Evolutionary conservation across 1,140 invertebrate species (phyloP).

Genomic region (Drosophila kurseongensis): DNA sequence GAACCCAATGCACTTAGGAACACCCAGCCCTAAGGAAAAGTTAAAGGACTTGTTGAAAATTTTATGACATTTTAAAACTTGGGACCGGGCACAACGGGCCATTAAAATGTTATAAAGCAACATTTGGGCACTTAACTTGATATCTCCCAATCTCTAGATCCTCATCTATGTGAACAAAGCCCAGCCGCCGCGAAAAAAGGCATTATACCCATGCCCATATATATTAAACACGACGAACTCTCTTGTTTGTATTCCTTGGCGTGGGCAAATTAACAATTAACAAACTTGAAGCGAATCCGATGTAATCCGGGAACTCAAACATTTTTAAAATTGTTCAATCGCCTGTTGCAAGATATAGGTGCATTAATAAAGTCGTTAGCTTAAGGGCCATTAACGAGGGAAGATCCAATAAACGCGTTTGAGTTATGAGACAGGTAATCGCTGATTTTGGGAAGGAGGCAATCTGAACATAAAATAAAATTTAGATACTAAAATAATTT

Average conservation of each 20-base stretch:
- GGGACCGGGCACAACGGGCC: conserved; percentile 43
- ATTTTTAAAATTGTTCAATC: conserved; percentile 57
- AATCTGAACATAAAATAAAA: background rate
- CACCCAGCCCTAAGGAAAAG: conserved; percentile 44
- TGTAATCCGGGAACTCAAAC: conserved; percentile 21
- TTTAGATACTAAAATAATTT: background rate
- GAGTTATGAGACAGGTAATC: conserved; percentile 39
- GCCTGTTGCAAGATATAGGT: conserved; percentile 17
- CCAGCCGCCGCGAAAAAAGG: conserved; percentile 22
- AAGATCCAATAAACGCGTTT: conserved; percentile 31
- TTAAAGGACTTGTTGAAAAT: conserved; percentile 83
- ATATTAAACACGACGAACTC: conserved; percentile 38
- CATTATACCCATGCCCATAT: conserved; percentile 46
- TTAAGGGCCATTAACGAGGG: conserved; percentile 18
- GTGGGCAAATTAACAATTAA: conserved; percentile 70
- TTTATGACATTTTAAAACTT: conserved; percentile 81
- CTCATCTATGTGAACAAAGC: conserved; percentile 57
- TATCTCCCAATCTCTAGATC: conserved; percentile 72
- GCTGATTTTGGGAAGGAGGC: background rate
- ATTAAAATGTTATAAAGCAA: conserved; percentile 82
- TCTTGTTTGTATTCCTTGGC: conserved; percentile 51
- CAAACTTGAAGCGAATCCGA: conserved; percentile 21
- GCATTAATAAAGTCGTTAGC: conserved; percentile 45
- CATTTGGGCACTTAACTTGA: conserved; percentile 78
- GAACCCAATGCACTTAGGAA: conserved; percentile 63